Conservation (phyloP, 2,113 vertebrate genomes). For the Silurus glanis region DNA sequence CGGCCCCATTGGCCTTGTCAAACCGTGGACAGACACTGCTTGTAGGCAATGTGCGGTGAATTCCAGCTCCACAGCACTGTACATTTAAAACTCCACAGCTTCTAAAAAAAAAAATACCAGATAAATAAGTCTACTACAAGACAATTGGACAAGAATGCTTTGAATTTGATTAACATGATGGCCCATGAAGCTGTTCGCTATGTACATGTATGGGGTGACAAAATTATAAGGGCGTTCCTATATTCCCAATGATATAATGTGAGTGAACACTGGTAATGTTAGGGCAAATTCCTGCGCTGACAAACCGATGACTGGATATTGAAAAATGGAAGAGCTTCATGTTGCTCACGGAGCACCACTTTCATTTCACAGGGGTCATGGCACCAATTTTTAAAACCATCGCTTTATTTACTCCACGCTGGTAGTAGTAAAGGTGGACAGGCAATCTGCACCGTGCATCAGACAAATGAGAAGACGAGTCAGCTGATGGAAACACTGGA, state of each 20-base stretch:
- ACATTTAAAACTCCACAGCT: not conserved
- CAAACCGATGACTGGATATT: constrained; percentile 45
- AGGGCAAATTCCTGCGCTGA: constrained; percentile 29
- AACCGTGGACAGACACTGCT: not conserved
- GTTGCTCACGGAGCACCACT: constrained; percentile 41
- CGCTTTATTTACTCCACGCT: constrained; percentile 49
- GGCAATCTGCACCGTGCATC: constrained; percentile 45
- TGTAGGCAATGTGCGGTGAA: not conserved
- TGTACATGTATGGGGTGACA: not conserved
- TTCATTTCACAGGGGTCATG: constrained; percentile 54
- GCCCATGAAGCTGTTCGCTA: not conserved
- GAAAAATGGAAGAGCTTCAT: constrained; percentile 46
- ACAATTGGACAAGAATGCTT: not conserved
- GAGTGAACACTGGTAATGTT: constrained; percentile 35
- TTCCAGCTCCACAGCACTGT: not conserved
- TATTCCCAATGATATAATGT: constrained; percentile 21
- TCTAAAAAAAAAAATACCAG: too few species aligned
- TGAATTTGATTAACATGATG: not conserved
- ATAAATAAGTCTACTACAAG: not conserved
- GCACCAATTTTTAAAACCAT: constrained; percentile 54
- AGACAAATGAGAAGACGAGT: constrained; percentile 49
- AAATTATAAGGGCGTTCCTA: not conserved
- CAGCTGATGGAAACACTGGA: constrained; percentile 41
- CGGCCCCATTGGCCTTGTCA: constrained; percentile 20
- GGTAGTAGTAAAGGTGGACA: constrained; percentile 48